Base-by-base conservation (phyloP, 2,888 invertebrate species). In the Drosophila lutescens region DNA sequence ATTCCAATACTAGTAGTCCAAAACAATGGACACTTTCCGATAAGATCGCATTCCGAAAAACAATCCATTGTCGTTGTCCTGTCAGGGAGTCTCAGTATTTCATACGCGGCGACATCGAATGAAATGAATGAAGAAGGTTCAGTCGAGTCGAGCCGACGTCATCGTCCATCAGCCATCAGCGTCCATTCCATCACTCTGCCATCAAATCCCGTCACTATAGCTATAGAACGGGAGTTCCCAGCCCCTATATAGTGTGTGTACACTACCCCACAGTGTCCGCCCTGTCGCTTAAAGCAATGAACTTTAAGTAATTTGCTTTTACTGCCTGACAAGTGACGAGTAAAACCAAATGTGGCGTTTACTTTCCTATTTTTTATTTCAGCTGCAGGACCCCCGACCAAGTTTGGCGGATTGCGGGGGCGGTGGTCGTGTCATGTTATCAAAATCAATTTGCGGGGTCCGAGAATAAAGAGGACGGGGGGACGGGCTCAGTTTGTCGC, bases 301-400 rank as follows among this genome's bases (percentile, higher is more conserved):
- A 86, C 88, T 85, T 88, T 76, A 88, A 83, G 88, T 83, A 88
- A 88, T 88, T 86, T 86, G 80, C 74, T 86, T 86, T 85, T 83
- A 83, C 81, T 74, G 86, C 76, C 77, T 86, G 85, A 83, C 84
- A 88, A 85, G 83, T 83, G 85, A 76, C 70, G 77, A 74, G 67
- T 73, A 66, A 66, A 71, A 72, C 79, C 74, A 80, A 83, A 77
- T 84, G 70, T 63, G 74, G 57, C 71, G 75, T 63, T 80, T 70
- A 74, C 65, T 68, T 61, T 43, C 67, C 60, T 50, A 44, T 57
- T 50, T 58, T 49, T 47, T 54, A 62, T 70, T 56, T 10, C 49
- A 47, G 47, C 43, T 51, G 55, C 68, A 60, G 57, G 58, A 41
- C 47, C n/a, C n/a, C 17, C 17, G 15, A 13, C 30, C 32, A 13